Conservation (phyloP, 2,113 vertebrate genomes). For the Limanda limanda region DNA sequence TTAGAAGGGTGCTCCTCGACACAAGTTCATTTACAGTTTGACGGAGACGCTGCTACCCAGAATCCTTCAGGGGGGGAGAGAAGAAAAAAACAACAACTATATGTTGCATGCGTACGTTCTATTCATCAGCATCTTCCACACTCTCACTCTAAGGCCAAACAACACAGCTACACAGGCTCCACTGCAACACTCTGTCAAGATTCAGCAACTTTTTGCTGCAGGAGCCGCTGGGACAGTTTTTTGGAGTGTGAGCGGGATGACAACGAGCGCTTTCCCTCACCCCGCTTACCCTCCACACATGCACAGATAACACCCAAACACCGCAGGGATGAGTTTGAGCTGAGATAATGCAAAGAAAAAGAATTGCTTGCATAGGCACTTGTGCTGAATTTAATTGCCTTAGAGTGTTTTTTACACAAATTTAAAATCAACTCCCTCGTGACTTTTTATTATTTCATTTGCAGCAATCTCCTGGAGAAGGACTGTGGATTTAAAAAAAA, state of each 20-base stretch:
- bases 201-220: background rate
- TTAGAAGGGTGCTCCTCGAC: constrained; percentile 26
- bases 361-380: background rate
- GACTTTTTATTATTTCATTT: background rate
- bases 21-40: constrained; percentile 27
- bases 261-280: background rate
- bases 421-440: background rate
- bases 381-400: background rate
- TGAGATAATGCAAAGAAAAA: background rate
- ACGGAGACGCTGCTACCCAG: background rate
- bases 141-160: no score
- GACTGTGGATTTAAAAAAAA: constrained; percentile 13
- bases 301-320: background rate
- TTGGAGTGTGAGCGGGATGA: background rate
- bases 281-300: background rate
- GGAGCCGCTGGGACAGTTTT: background rate
- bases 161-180: no score
- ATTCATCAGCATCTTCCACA: background rate
- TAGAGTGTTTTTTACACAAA: constrained; percentile 8
- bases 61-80: background rate
- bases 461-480: background rate
- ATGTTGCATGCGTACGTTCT: background rate
- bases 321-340: background rate
- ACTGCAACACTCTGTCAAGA: background rate
- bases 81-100: no score